These are phyloP conservation scores for Ctenoplectra terminalis DNA, from an alignment of 1,140 invertebrate genomes.

Conservation along the genomic window DNA sequence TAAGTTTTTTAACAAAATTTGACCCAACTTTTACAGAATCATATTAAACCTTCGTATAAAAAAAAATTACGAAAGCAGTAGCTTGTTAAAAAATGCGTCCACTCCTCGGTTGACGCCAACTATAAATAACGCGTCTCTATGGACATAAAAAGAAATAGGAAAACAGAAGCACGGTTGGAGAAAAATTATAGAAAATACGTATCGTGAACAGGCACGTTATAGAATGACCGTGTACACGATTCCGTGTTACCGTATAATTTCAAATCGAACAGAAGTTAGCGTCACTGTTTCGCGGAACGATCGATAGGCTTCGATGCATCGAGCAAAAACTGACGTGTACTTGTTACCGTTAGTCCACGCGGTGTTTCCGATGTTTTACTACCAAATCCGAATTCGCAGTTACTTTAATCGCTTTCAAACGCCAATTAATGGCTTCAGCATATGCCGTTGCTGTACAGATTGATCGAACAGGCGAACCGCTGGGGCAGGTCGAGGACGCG, in stretches of 20 bases:
- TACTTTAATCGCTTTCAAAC: too few species aligned
- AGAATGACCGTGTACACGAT: neutral
- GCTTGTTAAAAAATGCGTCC: neutral
- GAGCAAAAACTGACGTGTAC: slow-evolving; percentile 65
- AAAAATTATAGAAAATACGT: neutral
- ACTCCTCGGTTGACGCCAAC: neutral
- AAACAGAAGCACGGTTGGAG: neutral
- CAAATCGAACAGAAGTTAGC: slow-evolving; percentile 29
- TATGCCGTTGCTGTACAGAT: slow-evolving; percentile 76
- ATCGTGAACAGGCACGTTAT: neutral
- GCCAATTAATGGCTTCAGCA: slow-evolving; percentile 81
- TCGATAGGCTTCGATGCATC: slow-evolving; percentile 62
- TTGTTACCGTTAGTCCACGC: slow-evolving; percentile 40
- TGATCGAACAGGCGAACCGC: slow-evolving; percentile 67
- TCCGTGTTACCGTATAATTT: slow-evolving; percentile 28
- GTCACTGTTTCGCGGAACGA: slow-evolving; percentile 58
- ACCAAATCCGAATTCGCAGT: slow-evolving; percentile 79
- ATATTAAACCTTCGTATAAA: too few species aligned
- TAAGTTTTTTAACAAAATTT: neutral
- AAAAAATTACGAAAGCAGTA: too few species aligned
- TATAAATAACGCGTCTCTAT: neutral
- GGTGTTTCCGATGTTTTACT: slow-evolving; percentile 71
- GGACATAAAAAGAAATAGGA: neutral
- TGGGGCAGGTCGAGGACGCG: slow-evolving; percentile 67
- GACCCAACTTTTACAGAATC: neutral